Conservation (phyloP, 2,113 vertebrate species). For the Chlorodrepanis virens region DNA sequence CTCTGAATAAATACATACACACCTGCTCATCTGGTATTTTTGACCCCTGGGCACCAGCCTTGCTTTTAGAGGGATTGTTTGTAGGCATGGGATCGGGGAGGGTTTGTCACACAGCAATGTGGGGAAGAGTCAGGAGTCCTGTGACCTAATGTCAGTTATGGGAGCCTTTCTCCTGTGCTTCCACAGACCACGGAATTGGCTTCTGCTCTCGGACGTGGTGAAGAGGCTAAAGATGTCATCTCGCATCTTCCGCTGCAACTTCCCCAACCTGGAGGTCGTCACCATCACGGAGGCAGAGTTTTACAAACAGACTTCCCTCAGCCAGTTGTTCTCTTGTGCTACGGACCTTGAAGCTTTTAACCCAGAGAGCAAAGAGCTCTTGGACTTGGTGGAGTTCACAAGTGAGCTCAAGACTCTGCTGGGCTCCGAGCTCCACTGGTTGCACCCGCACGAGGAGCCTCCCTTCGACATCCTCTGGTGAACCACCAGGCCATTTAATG, state of each 20-base stretch:
- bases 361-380: conserved; percentile 89
- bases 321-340: conserved; percentile 88
- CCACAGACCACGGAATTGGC: conserved; percentile 90
- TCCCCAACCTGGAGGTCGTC: conserved; percentile 89
- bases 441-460: conserved; percentile 73
- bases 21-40: neutral
- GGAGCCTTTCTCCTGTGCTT: neutral
- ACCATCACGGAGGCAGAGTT: conserved; percentile 90
- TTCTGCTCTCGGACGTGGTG: conserved; percentile 89
- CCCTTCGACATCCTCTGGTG: conserved; percentile 71
- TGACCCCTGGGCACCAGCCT: fast-evolving
- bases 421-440: conserved; percentile 87
- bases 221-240: conserved; percentile 88
- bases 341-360: conserved; percentile 89
- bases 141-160: neutral
- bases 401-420: conserved; percentile 87
- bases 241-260: conserved; percentile 86
- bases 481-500: conserved; percentile 60
- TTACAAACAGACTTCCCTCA: conserved; percentile 89
- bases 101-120: fast-evolving
- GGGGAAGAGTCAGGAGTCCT: neutral
- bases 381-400: conserved; percentile 93
- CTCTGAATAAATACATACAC: neutral
- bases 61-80: neutral
- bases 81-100: fast-evolving